These are phyloP conservation scores for Salvator merianae DNA, from an alignment of 2,113 vertebrate genomes.

Conservation along the genomic window DNA sequence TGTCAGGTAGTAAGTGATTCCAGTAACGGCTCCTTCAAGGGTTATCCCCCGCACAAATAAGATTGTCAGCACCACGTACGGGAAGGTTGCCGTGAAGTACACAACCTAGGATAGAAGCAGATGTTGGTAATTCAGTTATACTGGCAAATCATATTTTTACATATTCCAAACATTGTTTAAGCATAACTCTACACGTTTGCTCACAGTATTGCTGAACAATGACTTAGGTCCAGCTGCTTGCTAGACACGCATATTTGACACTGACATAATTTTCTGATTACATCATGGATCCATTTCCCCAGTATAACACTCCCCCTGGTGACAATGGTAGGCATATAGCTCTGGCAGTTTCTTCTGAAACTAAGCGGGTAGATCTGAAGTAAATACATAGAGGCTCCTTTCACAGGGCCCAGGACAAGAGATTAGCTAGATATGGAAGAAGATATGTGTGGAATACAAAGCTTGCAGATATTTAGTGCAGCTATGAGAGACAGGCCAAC, in stretches of 20 bases:
- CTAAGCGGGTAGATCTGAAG: background rate
- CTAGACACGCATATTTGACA: background rate
- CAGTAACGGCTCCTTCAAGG: conserved; percentile 89
- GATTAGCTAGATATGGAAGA: background rate
- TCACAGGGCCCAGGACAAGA: no score
- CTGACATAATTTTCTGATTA: background rate
- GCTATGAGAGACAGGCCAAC: rapidly evolving
- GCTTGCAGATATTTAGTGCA: background rate
- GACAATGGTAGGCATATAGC: background rate
- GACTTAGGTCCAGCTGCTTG: background rate
- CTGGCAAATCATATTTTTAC: background rate
- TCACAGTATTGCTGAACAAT: background rate
- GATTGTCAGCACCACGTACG: conserved; percentile 95
- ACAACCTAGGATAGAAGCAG: conserved; percentile 82
- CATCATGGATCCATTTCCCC: background rate
- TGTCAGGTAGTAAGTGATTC: conserved; percentile 96
- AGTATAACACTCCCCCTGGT: background rate
- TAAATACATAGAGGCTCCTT: background rate
- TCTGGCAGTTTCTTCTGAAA: background rate
- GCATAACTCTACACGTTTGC: background rate
- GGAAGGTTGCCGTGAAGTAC: conserved; percentile 97
- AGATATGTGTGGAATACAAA: background rate
- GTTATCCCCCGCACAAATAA: conserved; percentile 96
- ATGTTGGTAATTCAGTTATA: background rate
- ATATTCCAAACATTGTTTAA: background rate